A percentile compares a stretch with the other conserved stretches of the same genome.
phyloP scores from a whole-genome alignment of 2,113 vertebrate genomes.

The Proterorhinus semilunaris region DNA sequence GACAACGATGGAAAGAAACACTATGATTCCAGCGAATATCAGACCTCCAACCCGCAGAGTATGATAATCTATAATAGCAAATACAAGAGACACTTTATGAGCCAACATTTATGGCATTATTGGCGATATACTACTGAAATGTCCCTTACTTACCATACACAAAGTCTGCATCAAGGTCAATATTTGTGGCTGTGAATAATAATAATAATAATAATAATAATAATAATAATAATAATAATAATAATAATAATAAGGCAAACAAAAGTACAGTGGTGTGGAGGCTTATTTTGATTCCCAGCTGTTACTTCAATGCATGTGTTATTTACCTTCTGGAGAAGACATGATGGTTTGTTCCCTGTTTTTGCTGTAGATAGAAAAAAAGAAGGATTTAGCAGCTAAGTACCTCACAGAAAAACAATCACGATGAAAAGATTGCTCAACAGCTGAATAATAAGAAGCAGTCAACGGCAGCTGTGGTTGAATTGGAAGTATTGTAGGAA shows the following conservation, averaged over 20 bases:
- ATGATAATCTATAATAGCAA: slow-evolving; percentile 71
- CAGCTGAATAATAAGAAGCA: no score
- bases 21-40: slow-evolving; percentile 65
- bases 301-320: background rate
- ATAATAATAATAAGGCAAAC: background rate
- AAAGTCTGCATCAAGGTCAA: slow-evolving; percentile 73
- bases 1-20: slow-evolving; percentile 70
- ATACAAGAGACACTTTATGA: background rate
- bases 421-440: background rate
- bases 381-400: slow-evolving; percentile 24
- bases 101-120: background rate
- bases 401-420: background rate
- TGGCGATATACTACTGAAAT: background rate
- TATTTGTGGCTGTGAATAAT: slow-evolving; percentile 36
- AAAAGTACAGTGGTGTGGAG: background rate
- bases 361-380: slow-evolving; percentile 43
- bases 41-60: slow-evolving; percentile 73
- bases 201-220: background rate
- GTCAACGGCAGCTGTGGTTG: no score
- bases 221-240: background rate
- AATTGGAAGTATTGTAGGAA: no score
- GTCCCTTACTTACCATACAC: slow-evolving; percentile 67
- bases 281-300: background rate
- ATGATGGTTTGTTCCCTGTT: slow-evolving; percentile 59
- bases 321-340: slow-evolving; percentile 68